Base-by-base conservation (phyloP, 2,113 vertebrate species). In the Sorex fumeus region DNA sequence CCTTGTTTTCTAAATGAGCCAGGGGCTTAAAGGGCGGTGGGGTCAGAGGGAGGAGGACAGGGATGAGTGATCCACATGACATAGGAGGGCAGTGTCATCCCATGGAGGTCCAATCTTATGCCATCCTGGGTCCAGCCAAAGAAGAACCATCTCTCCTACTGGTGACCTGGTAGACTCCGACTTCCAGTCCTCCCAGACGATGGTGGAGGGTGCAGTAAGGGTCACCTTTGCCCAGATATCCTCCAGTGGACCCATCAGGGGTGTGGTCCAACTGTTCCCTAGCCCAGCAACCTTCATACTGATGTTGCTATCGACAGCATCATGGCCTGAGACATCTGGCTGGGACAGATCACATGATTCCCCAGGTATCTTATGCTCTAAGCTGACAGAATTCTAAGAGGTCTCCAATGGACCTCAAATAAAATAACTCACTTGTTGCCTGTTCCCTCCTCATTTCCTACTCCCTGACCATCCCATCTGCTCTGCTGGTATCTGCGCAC, bases 21-120 rank as follows among this genome's bases (percentile, higher is more conserved):
- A 8, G 75, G 50, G 34, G 34, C 40, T 95, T 88, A 8, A 75
- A 88, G 60, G 81, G 64, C 64, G 62, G 32, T 19, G 90, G 75
- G 36, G 8, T 7, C 32, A 69, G 40, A 50, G 15, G 13, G 13
- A 60, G 72, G 66, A 70, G 57, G 32, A 30, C 12, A 27, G 79
- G 10, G 19, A 15, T 25, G 0, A 50, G 21, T 25, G 40, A 60
- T 25, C 19, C 27, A 53, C 4, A 84, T 12, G 11, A 83, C 0
- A 0, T 34, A 23, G 0, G 27, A 50, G 57, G 53, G 15, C 10
- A n/a, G 2, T 5, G 3, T n/a, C 47, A 82, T 18, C 4, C 16
- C 10, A 25, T 77, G 8, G 67, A 57, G 60, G 6, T 10, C 40
- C 83, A 75, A 6, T 43, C 27, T 78, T 27, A n/a, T 84, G 69